phyloP scores from a whole-genome alignment of 2,797 vertebrate species.

The Malurus splendens region DNA sequence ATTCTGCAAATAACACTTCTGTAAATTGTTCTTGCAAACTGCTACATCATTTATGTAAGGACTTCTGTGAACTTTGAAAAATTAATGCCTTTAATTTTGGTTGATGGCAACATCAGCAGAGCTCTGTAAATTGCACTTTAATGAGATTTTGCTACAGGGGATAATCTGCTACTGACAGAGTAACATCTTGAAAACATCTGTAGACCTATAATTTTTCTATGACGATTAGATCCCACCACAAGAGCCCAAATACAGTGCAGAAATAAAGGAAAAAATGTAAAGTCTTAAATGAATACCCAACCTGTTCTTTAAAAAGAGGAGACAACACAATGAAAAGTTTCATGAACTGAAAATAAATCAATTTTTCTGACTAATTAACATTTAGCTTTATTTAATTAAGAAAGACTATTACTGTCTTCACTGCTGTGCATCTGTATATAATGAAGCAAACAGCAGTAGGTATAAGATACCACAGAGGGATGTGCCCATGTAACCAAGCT shows the following conservation, averaged over 20 bases:
- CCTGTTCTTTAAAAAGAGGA: slow-evolving; percentile 74
- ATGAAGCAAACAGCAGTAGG: slow-evolving; percentile 83
- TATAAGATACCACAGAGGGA: slow-evolving; percentile 78
- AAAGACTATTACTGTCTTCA: slow-evolving; percentile 80
- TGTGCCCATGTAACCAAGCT: slow-evolving; percentile 74
- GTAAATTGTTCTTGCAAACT: slow-evolving; percentile 97
- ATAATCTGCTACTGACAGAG: slow-evolving; percentile 99
- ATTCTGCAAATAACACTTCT: slow-evolving; percentile 93
- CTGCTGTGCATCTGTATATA: slow-evolving; percentile 82
- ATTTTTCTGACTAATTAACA: slow-evolving; percentile 81
- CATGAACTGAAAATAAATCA: slow-evolving; percentile 77
- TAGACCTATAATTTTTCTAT: slow-evolving; percentile 99
- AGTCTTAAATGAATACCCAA: slow-evolving; percentile 78
- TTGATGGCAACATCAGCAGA: slow-evolving; percentile 99
- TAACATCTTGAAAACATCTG: slow-evolving; percentile 99
- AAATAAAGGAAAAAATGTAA: slow-evolving; percentile 81
- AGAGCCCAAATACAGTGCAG: slow-evolving; percentile 83
- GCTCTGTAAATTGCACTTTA: slow-evolving; percentile 99
- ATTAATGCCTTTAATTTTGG: slow-evolving; percentile 99
- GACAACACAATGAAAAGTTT: slow-evolving; percentile 64
- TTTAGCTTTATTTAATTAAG: slow-evolving; percentile 83
- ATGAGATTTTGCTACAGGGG: slow-evolving; percentile 99
- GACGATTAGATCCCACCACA: slow-evolving; percentile 90
- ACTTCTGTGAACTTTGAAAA: slow-evolving; percentile 99
- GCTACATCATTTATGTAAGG: slow-evolving; percentile 98